Evolutionary conservation across 2,888 invertebrate species (phyloP).

Genomic region (Shargacucullia verbasci): DNA sequence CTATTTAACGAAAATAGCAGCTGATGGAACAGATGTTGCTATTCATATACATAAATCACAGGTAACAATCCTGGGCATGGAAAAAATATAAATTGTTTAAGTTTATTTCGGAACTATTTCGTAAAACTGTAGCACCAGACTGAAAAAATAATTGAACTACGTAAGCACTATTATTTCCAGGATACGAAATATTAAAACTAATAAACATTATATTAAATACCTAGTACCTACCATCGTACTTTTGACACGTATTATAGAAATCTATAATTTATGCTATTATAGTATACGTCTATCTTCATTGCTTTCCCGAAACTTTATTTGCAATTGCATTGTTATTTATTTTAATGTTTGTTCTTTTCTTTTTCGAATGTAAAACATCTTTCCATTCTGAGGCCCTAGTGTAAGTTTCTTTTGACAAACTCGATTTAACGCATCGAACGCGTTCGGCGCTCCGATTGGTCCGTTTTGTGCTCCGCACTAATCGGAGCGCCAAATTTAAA

Average conservation of each 20-base stretch:
- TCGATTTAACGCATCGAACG: too few relatives aligned
- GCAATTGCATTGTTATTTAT: background rate
- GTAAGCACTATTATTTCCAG: background rate
- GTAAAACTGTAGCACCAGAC: too few relatives aligned
- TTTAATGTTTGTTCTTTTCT: background rate
- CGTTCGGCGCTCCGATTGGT: too few relatives aligned
- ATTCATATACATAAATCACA: constrained; percentile 28
- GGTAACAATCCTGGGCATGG: background rate
- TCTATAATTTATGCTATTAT: too few relatives aligned
- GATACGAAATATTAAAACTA: background rate
- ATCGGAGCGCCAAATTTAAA: too few relatives aligned
- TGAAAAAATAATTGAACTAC: too few relatives aligned
- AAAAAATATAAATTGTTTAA: background rate
- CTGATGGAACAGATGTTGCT: constrained; percentile 27
- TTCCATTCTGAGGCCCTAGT: background rate
- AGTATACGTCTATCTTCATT: too few relatives aligned
- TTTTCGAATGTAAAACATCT: background rate
- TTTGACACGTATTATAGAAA: background rate
- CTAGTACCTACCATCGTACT: too few relatives aligned
- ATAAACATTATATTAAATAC: too few relatives aligned
- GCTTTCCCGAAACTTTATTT: background rate
- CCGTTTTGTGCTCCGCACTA: too few relatives aligned
- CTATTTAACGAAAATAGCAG: constrained; percentile 10
- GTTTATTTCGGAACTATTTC: background rate
- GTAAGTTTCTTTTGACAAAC: too few relatives aligned